These are phyloP conservation scores for Hemithea aestivaria DNA, from an alignment of 2,888 invertebrate genomes.

Conservation along the genomic window DNA sequence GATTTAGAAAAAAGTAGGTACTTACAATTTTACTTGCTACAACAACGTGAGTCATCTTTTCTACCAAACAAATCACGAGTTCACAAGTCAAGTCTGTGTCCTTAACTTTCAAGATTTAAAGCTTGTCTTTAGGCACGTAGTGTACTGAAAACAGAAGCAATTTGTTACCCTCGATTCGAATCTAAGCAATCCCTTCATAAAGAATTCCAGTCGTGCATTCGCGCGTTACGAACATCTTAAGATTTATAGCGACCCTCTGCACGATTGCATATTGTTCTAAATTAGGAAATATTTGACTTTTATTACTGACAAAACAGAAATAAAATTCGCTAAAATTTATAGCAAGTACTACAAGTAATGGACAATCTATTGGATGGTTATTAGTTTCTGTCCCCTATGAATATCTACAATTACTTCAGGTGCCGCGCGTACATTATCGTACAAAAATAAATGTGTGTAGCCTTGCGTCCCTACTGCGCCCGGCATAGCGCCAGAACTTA, in stretches of 20 bases:
- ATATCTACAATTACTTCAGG: too few relatives aligned
- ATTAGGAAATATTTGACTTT: constrained; percentile 70
- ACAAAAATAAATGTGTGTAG: too few relatives aligned
- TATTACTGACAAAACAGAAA: not conserved
- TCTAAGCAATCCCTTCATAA: constrained; percentile 61
- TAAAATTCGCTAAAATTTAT: not conserved
- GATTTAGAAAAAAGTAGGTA: too few relatives aligned
- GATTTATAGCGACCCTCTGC: constrained; percentile 73
- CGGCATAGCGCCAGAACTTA: too few relatives aligned
- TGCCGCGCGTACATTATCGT: too few relatives aligned
- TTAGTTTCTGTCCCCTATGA: too few relatives aligned
- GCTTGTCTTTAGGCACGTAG: constrained; percentile 26
- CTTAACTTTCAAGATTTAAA: constrained; percentile 14
- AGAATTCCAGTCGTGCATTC: constrained; percentile 68
- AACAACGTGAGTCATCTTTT: too few relatives aligned
- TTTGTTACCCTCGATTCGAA: constrained; percentile 54
- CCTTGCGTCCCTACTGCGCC: too few relatives aligned
- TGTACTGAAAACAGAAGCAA: constrained; percentile 41
- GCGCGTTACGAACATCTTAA: constrained; percentile 70
- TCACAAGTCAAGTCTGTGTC: too few relatives aligned
- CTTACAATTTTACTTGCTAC: too few relatives aligned
- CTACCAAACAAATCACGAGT: too few relatives aligned
- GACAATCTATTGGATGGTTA: too few relatives aligned
- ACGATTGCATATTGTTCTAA: constrained; percentile 70
- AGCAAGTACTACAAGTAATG: not conserved